Percentiles rank a stretch among this genome's conserved stretches.
phyloP scores from a whole-genome alignment of 2,797 vertebrate genomes.

The Scolopax rusticola region DNA sequence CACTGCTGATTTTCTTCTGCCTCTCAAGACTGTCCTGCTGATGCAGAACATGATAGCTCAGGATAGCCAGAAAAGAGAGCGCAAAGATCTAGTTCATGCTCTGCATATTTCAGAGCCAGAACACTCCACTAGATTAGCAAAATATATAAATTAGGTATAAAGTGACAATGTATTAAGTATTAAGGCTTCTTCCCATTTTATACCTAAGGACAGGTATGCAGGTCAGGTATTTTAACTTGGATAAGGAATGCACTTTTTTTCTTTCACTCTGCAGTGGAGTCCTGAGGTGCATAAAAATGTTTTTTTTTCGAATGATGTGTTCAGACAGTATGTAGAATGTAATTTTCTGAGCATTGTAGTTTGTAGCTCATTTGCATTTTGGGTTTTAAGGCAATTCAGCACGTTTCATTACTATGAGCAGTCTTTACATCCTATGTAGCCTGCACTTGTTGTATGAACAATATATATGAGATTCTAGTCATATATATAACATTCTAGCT shows the following conservation, averaged over 20 bases:
- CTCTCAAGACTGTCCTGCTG: neutral
- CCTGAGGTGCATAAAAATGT: neutral
- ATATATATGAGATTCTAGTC: neutral
- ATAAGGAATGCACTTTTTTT: neutral
- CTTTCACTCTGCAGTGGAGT: neutral
- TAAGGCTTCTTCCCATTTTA: neutral
- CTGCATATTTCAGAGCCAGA: neutral
- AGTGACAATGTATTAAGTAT: too few relatives aligned
- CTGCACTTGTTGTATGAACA: constrained; percentile 1
- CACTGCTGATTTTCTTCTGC: neutral
- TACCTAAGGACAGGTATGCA: neutral
- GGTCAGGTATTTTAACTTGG: neutral
- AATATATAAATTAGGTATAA: neutral
- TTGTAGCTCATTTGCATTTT: neutral
- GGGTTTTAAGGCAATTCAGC: constrained; percentile 8
- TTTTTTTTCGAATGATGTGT: neutral
- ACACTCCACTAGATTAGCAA: neutral
- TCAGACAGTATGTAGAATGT: neutral
- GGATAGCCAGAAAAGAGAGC: neutral
- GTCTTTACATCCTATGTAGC: neutral
- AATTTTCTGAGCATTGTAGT: neutral
- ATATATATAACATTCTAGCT: neutral
- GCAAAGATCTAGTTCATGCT: neutral
- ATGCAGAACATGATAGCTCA: neutral
- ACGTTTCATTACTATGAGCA: neutral